These are phyloP conservation scores for Xyrauchen texanus DNA, from an alignment of 2,113 vertebrate genomes.

Conservation along the genomic window DNA sequence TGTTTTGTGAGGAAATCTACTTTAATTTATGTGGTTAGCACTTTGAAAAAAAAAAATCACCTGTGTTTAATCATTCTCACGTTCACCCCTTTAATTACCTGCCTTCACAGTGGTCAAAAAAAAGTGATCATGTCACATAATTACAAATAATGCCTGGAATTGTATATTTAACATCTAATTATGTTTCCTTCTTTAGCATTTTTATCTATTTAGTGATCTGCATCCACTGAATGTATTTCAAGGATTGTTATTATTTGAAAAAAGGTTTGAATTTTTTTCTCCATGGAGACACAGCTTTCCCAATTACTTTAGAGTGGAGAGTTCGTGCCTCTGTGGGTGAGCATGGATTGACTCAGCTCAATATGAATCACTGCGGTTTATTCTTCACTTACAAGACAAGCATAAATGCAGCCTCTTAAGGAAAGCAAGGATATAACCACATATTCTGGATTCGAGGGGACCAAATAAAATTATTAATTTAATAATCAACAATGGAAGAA, in stretches of 20 bases:
- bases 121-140: background rate
- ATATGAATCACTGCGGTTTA: slow-evolving; percentile 27
- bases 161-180: background rate
- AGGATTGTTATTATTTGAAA: slow-evolving; percentile 29
- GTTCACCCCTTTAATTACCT: slow-evolving; percentile 32
- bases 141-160: background rate
- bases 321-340: slow-evolving; percentile 8
- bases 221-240: slow-evolving; percentile 2
- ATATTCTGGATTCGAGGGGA: no score
- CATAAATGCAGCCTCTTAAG: no score
- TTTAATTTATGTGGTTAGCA: slow-evolving; percentile 5
- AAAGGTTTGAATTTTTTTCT: slow-evolving; percentile 40
- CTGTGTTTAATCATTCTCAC: background rate
- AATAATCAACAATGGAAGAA: no score
- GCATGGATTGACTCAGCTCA: slow-evolving; percentile 5
- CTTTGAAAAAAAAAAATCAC: background rate
- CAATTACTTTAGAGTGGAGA: slow-evolving; percentile 35
- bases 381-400: background rate
- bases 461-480: no score
- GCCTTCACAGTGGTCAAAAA: slow-evolving; percentile 24
- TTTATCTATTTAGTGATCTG: slow-evolving; percentile 9
- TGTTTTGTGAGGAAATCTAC: slow-evolving; percentile 29
- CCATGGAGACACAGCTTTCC: slow-evolving; percentile 42
- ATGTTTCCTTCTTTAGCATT: background rate
- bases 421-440: no score